These are phyloP conservation scores for Plebejus argus DNA, from an alignment of 2,888 invertebrate genomes.

Conservation along the genomic window DNA sequence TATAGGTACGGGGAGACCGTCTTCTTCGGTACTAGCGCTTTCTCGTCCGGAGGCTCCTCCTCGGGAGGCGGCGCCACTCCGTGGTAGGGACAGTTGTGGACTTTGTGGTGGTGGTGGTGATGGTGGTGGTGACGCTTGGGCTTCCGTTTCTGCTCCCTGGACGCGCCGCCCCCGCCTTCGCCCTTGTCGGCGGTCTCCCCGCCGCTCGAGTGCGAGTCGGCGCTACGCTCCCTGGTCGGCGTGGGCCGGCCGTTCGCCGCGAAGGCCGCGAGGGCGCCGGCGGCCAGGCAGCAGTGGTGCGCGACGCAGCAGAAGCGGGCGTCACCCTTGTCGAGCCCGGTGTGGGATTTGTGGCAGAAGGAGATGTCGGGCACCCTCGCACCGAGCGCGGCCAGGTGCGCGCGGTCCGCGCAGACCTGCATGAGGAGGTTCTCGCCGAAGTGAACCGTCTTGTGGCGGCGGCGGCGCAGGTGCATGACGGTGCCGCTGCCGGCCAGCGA, in stretches of 20 bases:
- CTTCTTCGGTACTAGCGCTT: slow-evolving; percentile 65
- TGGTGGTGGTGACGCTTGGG: slow-evolving; percentile 68
- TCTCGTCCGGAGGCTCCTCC: slow-evolving; percentile 59
- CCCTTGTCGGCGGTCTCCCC: slow-evolving; percentile 70
- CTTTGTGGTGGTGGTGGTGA: slow-evolving; percentile 67
- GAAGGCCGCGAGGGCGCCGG: slow-evolving; percentile 65
- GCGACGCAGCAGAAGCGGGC: slow-evolving; percentile 75
- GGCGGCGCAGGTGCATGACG: slow-evolving; percentile 83
- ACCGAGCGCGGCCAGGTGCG: slow-evolving; percentile 73
- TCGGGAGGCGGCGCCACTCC: slow-evolving; percentile 65
- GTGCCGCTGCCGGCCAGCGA: slow-evolving; percentile 76
- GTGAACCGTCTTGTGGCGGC: slow-evolving; percentile 89
- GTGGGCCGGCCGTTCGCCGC: slow-evolving; percentile 64
- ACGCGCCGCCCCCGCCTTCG: slow-evolving; percentile 56
- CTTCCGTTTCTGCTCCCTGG: slow-evolving; percentile 63
- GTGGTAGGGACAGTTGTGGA: slow-evolving; percentile 73
- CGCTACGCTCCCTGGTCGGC: slow-evolving; percentile 67
- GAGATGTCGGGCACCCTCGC: slow-evolving; percentile 74
- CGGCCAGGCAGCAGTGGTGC: slow-evolving; percentile 75
- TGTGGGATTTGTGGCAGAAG: slow-evolving; percentile 74
- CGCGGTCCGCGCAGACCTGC: slow-evolving; percentile 87
- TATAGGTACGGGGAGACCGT: slow-evolving; percentile 77
- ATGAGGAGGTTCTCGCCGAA: slow-evolving; percentile 88
- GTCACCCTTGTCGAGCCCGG: slow-evolving; percentile 68
- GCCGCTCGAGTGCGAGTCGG: slow-evolving; percentile 75